Percentiles rank a stretch among this genome's conserved stretches.
Conservation (phyloP, 2,113 vertebrate species). For the Malurus alboscapulatus region DNA sequence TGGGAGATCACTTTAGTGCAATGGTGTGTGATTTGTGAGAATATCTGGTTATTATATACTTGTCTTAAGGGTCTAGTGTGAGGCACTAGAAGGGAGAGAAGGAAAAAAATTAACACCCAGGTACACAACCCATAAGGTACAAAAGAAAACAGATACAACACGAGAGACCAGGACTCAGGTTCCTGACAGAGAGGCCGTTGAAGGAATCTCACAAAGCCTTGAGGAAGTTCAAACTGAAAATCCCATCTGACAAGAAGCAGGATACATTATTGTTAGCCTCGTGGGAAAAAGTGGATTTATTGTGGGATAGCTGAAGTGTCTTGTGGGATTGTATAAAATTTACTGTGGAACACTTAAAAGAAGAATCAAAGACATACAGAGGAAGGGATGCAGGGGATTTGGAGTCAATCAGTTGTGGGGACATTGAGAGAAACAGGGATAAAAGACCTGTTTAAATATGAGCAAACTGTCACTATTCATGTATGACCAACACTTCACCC, state of each 20-base stretch:
- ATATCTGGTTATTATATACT: not conserved
- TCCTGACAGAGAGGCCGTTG: not conserved
- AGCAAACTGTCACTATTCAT: not conserved
- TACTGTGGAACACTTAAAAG: not conserved
- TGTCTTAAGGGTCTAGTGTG: not conserved
- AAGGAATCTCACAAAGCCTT: not conserved
- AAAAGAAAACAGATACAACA: not conserved
- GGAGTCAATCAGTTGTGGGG: not conserved
- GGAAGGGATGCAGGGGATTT: not conserved
- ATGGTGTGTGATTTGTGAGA: not conserved
- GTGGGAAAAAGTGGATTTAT: not conserved
- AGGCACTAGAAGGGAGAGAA: not conserved
- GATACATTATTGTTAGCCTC: not conserved
- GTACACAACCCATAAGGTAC: not conserved
- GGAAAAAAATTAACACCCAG: not conserved
- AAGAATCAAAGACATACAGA: not conserved
- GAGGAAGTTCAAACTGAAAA: not conserved
- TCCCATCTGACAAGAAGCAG: not conserved
- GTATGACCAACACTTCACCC: not conserved
- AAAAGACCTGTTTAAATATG: not conserved
- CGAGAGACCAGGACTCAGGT: not conserved
- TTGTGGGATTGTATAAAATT: not conserved
- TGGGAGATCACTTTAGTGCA: not conserved
- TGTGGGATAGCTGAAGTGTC: not conserved
- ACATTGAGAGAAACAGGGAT: not conserved